Base-by-base conservation (phyloP, 92 coral and sea anemone species). In the Porites lobata region DNA sequence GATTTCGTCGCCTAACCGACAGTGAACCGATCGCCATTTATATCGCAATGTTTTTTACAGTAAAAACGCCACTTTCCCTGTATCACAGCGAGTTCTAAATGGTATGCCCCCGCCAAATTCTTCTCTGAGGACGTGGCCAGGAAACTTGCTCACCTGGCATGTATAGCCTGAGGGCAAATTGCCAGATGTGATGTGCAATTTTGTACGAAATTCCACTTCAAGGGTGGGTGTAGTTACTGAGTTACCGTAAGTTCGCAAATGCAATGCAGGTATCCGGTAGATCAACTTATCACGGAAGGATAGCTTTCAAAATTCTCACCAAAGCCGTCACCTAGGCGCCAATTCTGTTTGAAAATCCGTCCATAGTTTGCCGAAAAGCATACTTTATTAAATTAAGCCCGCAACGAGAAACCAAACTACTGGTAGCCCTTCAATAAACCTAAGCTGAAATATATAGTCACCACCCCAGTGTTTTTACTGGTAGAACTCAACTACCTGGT, bases 1-100 rank as follows among this genome's bases (percentile, higher is more conserved):
- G 91, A 93, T 86, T 82, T 89, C 92, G 81, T 80, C 96, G 94
- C 98, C 98, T 89, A 29, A 85, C 88, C 62, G 88, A 90, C 90
- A 93, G 88, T 85, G 86, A 29, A 85, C 88, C 62, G 88, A 90
- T 91, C 94, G 88, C 85, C 57, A 72, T 65, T 82, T 86, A 58
- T 90, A 90, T 90, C 94, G 92, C 81, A 72, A 81, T 84, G 77
- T 92, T 75, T 91, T 38, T 78, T 87, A 78, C 77, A 75, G 87
- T 68, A 90, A 86, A 85, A 90, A 87, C 77, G 94, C 24, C 63
- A 64, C 71, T 84, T 61, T 15, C 43, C 24, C 65, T 53, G 19
- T 5, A 47, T 66, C 56, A 29, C 50, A 82, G 69, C 69, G 21
- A 51, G 21, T 58, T 13, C 18, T 17, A n/a, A 4, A 12, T 50